Percentiles rank a stretch among this genome's conserved stretches.
Evolutionary conservation across 2,113 vertebrate species (phyloP).

Genomic region (Rhabdornis inornatus): DNA sequence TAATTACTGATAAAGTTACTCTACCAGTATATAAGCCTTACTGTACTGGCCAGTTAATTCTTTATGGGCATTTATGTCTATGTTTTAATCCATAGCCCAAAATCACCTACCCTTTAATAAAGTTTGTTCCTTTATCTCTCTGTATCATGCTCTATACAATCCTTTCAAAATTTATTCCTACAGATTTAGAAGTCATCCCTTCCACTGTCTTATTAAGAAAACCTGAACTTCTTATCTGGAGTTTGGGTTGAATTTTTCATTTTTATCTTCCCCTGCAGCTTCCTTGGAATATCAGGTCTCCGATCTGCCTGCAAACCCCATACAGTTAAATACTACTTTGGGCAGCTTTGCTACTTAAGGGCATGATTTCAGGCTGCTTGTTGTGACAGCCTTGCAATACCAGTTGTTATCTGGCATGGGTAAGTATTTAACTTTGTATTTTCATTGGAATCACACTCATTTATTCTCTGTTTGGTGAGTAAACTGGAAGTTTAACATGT

Average conservation of each 20-base stretch:
- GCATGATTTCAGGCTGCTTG: not conserved
- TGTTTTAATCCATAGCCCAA: not conserved
- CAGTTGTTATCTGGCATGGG: not conserved
- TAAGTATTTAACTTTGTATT: not conserved
- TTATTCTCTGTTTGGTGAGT: not conserved
- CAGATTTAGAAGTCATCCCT: not conserved
- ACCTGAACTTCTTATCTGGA: not conserved
- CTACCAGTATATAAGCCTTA: not conserved
- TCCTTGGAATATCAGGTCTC: not conserved
- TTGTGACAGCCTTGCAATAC: not conserved
- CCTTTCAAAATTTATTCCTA: not conserved
- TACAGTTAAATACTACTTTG: not conserved
- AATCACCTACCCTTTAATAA: not conserved
- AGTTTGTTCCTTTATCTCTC: not conserved
- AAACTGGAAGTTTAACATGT: conserved; percentile 1
- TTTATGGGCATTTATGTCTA: not conserved
- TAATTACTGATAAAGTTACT: not conserved
- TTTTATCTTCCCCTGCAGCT: not conserved
- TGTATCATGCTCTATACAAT: not conserved
- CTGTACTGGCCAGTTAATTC: not conserved
- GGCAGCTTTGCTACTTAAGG: not conserved
- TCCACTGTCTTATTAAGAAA: not conserved
- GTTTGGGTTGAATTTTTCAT: not conserved
- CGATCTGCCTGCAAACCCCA: not conserved
- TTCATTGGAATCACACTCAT: not conserved